A percentile compares a stretch with the other conserved stretches of the same genome.
Evolutionary conservation across 1,140 invertebrate genomes (phyloP).

Genomic region (Leptinotarsa undecemlineata): DNA sequence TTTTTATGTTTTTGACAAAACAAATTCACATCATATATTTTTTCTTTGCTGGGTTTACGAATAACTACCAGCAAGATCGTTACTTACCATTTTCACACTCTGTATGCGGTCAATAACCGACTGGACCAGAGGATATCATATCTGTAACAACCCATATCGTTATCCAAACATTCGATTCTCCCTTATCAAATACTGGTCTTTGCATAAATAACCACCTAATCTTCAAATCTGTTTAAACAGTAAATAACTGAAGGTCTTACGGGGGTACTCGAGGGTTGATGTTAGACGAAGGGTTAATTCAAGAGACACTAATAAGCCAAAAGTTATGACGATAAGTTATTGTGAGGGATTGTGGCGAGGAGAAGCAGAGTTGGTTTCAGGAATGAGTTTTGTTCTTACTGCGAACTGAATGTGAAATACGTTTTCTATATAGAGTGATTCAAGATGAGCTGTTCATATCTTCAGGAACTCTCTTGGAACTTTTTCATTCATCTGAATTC

Average conservation of each 20-base stretch:
- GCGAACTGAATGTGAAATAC: too few species aligned
- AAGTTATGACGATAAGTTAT: conserved; percentile 26
- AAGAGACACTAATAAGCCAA: conserved; percentile 23
- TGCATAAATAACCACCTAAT: conserved; percentile 15
- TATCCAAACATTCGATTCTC: conserved; percentile 8
- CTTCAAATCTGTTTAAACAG: conserved; percentile 19
- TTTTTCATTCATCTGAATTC: too few species aligned
- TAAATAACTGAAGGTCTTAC: conserved; percentile 10
- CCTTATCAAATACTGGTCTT: conserved; percentile 14
- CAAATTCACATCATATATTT: too few species aligned
- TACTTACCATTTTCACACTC: not conserved
- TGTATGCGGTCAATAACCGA: not conserved
- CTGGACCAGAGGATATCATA: not conserved
- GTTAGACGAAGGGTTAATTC: conserved; percentile 27
- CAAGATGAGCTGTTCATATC: too few species aligned
- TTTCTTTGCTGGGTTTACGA: too few species aligned
- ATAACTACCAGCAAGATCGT: too few species aligned
- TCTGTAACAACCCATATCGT: not conserved
- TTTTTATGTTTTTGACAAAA: too few species aligned
- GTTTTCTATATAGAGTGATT: too few species aligned
- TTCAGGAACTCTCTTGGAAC: too few species aligned
- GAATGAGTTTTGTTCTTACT: too few species aligned
- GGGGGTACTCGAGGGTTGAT: not conserved
- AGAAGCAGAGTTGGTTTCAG: not conserved
- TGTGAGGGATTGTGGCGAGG: conserved; percentile 11